These are phyloP conservation scores for Falcunculus frontatus DNA, from an alignment of 2,113 vertebrate species.

Conservation along the genomic window DNA sequence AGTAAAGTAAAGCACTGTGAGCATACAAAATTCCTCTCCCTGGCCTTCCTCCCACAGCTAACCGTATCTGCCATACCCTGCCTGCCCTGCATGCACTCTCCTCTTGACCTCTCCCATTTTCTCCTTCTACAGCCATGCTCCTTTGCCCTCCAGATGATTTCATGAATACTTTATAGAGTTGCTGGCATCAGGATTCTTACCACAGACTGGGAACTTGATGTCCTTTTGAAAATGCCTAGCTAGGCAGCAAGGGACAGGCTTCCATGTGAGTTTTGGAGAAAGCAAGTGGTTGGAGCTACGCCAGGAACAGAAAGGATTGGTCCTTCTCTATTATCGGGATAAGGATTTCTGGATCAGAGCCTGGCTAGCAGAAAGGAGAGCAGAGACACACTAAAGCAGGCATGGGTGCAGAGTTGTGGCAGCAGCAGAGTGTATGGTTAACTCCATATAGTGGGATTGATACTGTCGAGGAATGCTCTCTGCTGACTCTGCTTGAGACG, in stretches of 20 bases:
- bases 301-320: not conserved
- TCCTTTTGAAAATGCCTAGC: not conserved
- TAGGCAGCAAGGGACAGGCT: not conserved
- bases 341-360: not conserved
- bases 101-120: not conserved
- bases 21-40: not conserved
- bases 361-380: not conserved
- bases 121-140: not conserved
- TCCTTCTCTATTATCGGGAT: not conserved
- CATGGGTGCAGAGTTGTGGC: not conserved
- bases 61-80: not conserved
- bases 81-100: not conserved
- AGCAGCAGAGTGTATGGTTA: not conserved
- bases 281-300: not conserved
- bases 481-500: not conserved
- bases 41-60: not conserved
- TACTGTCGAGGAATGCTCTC: not conserved
- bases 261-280: not conserved
- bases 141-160: not conserved
- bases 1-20: not conserved
- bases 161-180: not conserved
- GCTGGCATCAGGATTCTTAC: not conserved
- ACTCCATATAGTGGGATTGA: not conserved
- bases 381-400: fast-evolving
- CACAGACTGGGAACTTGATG: not conserved